These are phyloP conservation scores for Drosophila prostipennis DNA, from an alignment of 2,888 invertebrate genomes.

Conservation along the genomic window DNA sequence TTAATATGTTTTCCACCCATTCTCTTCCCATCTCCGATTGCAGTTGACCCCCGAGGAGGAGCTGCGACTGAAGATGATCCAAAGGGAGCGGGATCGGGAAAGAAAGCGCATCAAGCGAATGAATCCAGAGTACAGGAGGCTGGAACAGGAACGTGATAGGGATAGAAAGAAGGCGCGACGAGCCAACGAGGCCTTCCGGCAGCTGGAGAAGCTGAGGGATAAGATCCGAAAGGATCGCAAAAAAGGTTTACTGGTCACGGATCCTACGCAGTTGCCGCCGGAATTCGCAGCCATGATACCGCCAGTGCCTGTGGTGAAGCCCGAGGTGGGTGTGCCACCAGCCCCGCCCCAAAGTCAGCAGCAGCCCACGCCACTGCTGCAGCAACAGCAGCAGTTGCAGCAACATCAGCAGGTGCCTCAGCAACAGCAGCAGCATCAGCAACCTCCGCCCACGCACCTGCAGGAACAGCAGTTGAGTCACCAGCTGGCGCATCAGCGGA, in stretches of 20 bases:
- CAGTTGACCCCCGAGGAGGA: conserved; percentile 83
- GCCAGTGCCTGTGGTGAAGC: conserved; percentile 75
- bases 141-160: conserved; percentile 83
- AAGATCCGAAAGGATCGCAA: conserved; percentile 83
- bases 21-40: conserved; percentile 36
- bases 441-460: conserved; percentile 57
- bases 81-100: conserved; percentile 82
- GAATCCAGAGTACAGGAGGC: conserved; percentile 81
- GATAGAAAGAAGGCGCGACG: conserved; percentile 82
- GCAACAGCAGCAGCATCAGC: conserved; percentile 57
- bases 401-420: conserved; percentile 44
- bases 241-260: conserved; percentile 79
- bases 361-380: conserved; percentile 51
- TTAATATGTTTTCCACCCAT: conserved; percentile 59
- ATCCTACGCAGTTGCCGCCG: conserved; percentile 73
- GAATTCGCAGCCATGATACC: conserved; percentile 79
- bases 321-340: conserved; percentile 77
- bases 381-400: conserved; percentile 49
- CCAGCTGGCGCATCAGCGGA: conserved; percentile 54
- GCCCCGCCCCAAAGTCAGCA: conserved; percentile 59
- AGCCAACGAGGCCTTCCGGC: conserved; percentile 81
- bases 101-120: conserved; percentile 82
- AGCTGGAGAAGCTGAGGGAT: conserved; percentile 82
- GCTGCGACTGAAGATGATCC: conserved; percentile 81
- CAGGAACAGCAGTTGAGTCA: conserved; percentile 55